Conservation (phyloP, 2,888 invertebrate genomes). For the Cinara cedri region DNA sequence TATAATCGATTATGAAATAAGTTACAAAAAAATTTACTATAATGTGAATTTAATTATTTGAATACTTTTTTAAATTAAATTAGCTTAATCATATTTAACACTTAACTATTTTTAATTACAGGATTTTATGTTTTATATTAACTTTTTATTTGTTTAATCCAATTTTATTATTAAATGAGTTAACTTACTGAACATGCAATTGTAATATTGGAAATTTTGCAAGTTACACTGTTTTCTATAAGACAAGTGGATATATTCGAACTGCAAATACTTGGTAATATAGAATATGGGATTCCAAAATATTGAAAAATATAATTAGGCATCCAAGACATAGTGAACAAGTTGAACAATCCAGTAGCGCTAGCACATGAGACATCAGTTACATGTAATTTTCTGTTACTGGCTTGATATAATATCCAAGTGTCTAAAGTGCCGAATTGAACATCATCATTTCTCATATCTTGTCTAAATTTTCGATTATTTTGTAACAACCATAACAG, state of each 20-base stretch:
- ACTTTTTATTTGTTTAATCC: no score
- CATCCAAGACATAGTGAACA: constrained; percentile 88
- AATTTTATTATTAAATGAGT: background rate
- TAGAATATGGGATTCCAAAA: constrained; percentile 74
- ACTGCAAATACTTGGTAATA: constrained; percentile 82
- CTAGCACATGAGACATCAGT: constrained; percentile 91
- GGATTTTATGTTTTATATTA: no score
- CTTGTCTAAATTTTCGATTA: constrained; percentile 72
- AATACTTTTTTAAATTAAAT: background rate
- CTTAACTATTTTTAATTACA: no score
- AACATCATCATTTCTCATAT: constrained; percentile 70
- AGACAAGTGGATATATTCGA: constrained; percentile 69
- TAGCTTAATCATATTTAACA: no score
- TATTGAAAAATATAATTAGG: constrained; percentile 70
- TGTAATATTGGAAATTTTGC: constrained; percentile 74
- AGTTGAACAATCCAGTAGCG: constrained; percentile 91
- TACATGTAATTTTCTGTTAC: constrained; percentile 70
- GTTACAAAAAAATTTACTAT: no score
- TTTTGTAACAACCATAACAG: constrained; percentile 81
- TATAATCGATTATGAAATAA: no score
- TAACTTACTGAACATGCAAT: constrained; percentile 77
- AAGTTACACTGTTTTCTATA: constrained; percentile 73
- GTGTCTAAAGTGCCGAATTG: constrained; percentile 90
- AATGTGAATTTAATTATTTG: background rate
- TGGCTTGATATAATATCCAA: constrained; percentile 83